phyloP scores from a whole-genome alignment of 2,797 vertebrate species.

The Naso thynnoides region DNA sequence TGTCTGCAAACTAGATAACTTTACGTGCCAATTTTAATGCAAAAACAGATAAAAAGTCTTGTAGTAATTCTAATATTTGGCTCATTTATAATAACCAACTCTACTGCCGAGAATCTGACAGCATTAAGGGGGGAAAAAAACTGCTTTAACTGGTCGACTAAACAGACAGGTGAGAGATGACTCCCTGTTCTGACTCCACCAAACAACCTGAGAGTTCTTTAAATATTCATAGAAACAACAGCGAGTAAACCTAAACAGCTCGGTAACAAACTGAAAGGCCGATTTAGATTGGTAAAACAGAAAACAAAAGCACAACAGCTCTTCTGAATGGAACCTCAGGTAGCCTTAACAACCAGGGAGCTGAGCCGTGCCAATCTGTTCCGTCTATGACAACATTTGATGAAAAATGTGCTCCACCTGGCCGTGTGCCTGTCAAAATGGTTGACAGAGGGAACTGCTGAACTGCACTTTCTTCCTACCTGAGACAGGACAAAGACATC shows the following conservation, averaged over 20 bases:
- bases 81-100: background rate
- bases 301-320: constrained; percentile 14
- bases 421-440: constrained; percentile 42
- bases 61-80: background rate
- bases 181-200: constrained; percentile 19
- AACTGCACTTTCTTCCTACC: constrained; percentile 59
- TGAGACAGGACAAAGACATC: constrained; percentile 44
- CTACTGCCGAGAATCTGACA: background rate
- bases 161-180: constrained; percentile 10
- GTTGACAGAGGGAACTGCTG: constrained; percentile 54
- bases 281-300: constrained; percentile 24
- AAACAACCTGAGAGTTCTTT: constrained; percentile 54
- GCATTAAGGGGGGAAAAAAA: constrained; percentile 9
- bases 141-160: background rate
- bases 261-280: constrained; percentile 47
- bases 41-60: constrained; percentile 1
- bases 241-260: constrained; percentile 53
- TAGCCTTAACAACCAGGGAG: background rate
- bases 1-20: background rate
- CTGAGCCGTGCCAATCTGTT: constrained; percentile 15
- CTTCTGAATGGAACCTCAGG: constrained; percentile 2
- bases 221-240: constrained; percentile 66
- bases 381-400: constrained; percentile 23
- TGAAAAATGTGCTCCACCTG: constrained; percentile 37
- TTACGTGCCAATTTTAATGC: background rate